phyloP scores from a whole-genome alignment of 2,113 vertebrate genomes.

The Eclectus roratus region DNA sequence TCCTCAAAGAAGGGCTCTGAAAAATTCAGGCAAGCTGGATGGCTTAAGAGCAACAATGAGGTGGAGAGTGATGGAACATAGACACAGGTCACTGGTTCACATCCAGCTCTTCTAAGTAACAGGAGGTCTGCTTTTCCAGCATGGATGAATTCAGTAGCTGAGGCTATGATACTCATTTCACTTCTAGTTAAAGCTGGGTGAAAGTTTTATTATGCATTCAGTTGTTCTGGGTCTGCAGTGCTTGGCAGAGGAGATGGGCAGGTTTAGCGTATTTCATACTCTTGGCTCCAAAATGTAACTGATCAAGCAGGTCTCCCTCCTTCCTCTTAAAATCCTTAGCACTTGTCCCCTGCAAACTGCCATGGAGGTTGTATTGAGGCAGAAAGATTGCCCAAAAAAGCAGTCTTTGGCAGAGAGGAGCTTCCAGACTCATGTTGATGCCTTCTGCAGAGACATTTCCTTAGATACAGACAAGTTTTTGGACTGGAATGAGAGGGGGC shows the following conservation, averaged over 20 bases:
- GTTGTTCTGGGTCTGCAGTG: not conserved
- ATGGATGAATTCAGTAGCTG: constrained; percentile 8
- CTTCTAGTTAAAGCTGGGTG: not conserved
- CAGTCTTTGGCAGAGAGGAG: not conserved
- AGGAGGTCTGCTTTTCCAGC: not conserved
- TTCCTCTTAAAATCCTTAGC: not conserved
- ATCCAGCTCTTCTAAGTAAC: not conserved
- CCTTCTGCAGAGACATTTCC: not conserved
- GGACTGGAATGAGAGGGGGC: not conserved
- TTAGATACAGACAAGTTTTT: not conserved
- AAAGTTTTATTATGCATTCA: constrained; percentile 23
- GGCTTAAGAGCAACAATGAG: not conserved
- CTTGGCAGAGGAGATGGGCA: constrained; percentile 16
- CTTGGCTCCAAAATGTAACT: not conserved
- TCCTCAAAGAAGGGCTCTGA: not conserved
- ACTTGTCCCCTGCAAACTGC: not conserved
- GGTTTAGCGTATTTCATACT: constrained; percentile 16
- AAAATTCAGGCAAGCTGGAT: not conserved
- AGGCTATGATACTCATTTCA: not conserved
- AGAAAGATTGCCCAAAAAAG: not conserved
- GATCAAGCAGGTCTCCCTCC: constrained; percentile 5
- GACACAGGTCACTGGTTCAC: not conserved
- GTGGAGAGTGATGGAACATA: not conserved
- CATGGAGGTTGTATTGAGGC: not conserved
- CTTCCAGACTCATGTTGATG: not conserved